These are phyloP conservation scores for Rhopalosiphum padi DNA, from an alignment of 1,140 invertebrate species.

Conservation along the genomic window DNA sequence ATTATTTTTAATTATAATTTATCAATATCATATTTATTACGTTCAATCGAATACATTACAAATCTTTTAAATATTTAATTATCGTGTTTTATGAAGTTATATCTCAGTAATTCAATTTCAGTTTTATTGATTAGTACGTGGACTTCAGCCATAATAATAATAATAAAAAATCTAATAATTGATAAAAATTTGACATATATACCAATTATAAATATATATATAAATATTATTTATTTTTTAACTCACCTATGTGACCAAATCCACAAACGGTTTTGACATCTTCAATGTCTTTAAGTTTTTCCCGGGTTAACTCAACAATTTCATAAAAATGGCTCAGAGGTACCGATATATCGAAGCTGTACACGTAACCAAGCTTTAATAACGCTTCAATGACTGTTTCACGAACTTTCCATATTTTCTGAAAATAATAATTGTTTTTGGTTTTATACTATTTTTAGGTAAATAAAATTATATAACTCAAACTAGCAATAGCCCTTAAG, in stretches of 20 bases:
- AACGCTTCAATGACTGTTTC: constrained; percentile 85
- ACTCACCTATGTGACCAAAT: constrained; percentile 88
- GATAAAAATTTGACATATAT: neutral
- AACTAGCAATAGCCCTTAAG: neutral
- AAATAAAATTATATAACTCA: neutral
- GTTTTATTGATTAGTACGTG: neutral
- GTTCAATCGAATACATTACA: neutral
- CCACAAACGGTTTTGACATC: constrained; percentile 71
- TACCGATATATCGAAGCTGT: constrained; percentile 95
- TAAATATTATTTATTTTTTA: neutral
- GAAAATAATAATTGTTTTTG: neutral
- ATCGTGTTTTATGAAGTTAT: neutral
- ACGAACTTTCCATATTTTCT: constrained; percentile 83
- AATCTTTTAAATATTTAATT: neutral
- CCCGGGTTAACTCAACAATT: constrained; percentile 68
- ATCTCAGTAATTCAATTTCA: neutral
- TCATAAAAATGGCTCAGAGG: constrained; percentile 84
- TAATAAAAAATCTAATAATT: neutral
- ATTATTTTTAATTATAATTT: neutral
- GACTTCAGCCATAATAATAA: neutral
- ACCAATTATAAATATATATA: no score
- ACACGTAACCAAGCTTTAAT: constrained; percentile 84
- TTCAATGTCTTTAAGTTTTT: constrained; percentile 7
- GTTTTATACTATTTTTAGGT: neutral
- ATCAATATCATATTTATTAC: neutral